A percentile compares a stretch with the other conserved stretches of the same genome.
These are phyloP conservation scores for Ganaspis sp. DNA, from an alignment of 1,140 invertebrate genomes.

Conservation along the genomic window DNA sequence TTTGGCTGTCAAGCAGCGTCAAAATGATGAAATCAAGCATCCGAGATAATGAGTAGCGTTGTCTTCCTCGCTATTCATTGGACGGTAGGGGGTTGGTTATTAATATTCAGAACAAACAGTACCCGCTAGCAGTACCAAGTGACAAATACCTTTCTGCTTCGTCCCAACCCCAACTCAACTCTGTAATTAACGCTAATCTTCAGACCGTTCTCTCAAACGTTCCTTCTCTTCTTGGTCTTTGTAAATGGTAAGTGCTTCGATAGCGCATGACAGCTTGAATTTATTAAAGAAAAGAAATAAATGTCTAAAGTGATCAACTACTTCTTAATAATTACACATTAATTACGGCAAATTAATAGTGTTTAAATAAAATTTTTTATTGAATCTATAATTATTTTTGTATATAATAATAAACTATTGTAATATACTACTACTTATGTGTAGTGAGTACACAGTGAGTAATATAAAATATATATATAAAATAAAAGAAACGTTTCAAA, in stretches of 20 bases:
- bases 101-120: constrained; percentile 72
- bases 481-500: no score
- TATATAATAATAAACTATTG: no score
- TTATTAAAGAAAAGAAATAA: background rate
- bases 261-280: constrained; percentile 51
- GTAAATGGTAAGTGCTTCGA: constrained; percentile 52
- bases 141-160: constrained; percentile 70
- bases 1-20: constrained; percentile 52
- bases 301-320: background rate
- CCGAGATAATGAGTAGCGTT: constrained; percentile 68
- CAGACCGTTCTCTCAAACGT: constrained; percentile 62
- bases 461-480: no score
- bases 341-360: background rate
- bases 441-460: no score
- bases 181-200: constrained; percentile 76
- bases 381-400: no score
- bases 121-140: constrained; percentile 66
- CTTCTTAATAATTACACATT: constrained; percentile 51
- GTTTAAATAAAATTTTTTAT: no score
- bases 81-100: constrained; percentile 66
- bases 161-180: constrained; percentile 65
- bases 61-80: constrained; percentile 71
- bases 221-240: constrained; percentile 57
- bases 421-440: no score
- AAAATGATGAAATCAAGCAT: constrained; percentile 71